Base-by-base conservation (phyloP, 1,140 invertebrate species). In the Apis florea region DNA sequence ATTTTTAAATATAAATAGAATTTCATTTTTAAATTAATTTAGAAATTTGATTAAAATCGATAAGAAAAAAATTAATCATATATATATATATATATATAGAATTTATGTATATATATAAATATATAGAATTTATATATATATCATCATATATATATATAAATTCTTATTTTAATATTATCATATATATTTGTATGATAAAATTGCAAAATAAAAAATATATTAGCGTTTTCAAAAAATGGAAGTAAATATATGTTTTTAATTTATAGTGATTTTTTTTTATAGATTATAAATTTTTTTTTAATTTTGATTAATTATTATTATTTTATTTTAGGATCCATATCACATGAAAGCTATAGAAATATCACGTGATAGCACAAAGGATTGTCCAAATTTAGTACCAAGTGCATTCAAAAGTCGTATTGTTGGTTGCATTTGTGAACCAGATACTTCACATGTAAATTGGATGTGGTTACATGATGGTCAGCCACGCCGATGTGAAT, bases 381-480 rank as follows among this genome's bases (percentile, higher is more conserved):
- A 97, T 47, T 94, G 95, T 70, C 99, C 99, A 54, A 99, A 97
- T 88, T 90, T 98, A 86, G 96, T 99, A 88, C 97, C 97, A 82
- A 99, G 98, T 68, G 96, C 96, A 84, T 97, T 97, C 89, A 96
- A 98, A 84, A 96, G 96, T 83, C 95, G 98, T 89, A 95, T 99
- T 85, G 95, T 99, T 90, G 99, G 98, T 74, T 99, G 99, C 94
- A 95, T 99, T 91, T 99, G 99, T 94, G 98, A 99, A 93, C 98
- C 98, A 93, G 98, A 99, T 91, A 95, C 97, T 26, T 96, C 96
- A 77, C 94, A 95, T 83, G 95, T 99, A 84, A 97, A 96, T 90
- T 99, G 97, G 97, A 98, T 99, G 96, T 98, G 98, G 97, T 92
- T 99, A 85, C 96, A 99, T 92, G 95, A 97, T 92, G 98, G 97